These are phyloP conservation scores for Psammodynastes pulverulentus DNA, from an alignment of 2,113 vertebrate genomes.

Conservation along the genomic window DNA sequence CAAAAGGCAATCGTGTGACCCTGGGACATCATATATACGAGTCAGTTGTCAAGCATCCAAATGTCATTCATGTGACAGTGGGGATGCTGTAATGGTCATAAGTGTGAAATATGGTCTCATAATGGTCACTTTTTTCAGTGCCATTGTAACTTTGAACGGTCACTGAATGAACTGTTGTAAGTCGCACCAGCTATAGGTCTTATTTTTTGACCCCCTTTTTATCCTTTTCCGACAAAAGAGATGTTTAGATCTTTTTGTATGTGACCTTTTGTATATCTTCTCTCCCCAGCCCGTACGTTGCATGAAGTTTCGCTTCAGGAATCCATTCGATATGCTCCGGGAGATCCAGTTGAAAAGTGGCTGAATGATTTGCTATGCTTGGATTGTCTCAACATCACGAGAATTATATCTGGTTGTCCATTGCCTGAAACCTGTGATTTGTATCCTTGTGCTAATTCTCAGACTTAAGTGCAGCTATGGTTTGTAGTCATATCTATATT, in stretches of 20 bases:
- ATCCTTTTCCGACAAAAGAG: not conserved
- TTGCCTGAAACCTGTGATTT: constrained; percentile 91
- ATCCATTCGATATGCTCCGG: constrained; percentile 90
- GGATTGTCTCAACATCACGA: constrained; percentile 90
- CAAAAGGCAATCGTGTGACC: not conserved
- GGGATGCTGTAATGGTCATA: not conserved
- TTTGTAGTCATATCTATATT: not conserved
- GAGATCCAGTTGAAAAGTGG: constrained; percentile 93
- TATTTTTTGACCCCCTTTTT: not conserved
- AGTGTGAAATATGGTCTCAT: not conserved
- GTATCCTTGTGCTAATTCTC: constrained; percentile 79
- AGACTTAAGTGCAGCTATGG: not conserved
- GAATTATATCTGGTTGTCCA: constrained; percentile 91
- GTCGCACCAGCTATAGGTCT: not conserved
- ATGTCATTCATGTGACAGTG: not conserved
- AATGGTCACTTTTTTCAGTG: not conserved
- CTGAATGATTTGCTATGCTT: constrained; percentile 93
- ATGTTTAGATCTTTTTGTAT: not conserved
- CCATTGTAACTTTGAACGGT: not conserved
- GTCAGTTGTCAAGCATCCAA: not conserved
- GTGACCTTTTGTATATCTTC: not conserved
- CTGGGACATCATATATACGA: not conserved
- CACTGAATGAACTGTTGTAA: not conserved
- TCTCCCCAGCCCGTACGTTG: constrained; percentile 76
- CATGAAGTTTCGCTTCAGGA: constrained; percentile 92